Base-by-base conservation (phyloP, 2,113 vertebrate genomes). In the Carassius gibelio region DNA sequence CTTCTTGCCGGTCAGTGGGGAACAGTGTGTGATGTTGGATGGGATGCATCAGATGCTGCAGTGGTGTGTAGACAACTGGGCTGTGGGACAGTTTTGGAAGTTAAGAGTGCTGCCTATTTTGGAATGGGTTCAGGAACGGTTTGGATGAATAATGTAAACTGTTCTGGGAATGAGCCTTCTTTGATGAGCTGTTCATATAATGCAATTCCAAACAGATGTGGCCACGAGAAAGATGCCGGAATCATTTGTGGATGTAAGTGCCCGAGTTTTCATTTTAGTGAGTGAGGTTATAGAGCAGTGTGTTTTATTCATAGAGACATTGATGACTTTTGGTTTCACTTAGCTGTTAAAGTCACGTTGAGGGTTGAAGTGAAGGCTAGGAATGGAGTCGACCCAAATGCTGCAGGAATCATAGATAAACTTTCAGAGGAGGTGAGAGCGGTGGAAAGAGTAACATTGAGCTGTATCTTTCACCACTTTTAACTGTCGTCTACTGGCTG, bases 21-120 rank as follows among this genome's bases (percentile, higher is more conserved):
- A 55, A 82, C 80, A 14, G 80, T 69, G 42, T 82, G 80, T 82
- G 64, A 55, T 36, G 48, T 11, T 34, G 64, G 45, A 9, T 82
- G 80, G 80, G 80, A 82, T 69, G 26, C 7, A 21, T 5, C 45
- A 34, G 80, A 82, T 36, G 61, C 80, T 34, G 42, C 6, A 8
- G 80, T 82, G 5, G 64, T 82, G 9, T 82, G 80, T 69, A n/a
- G 1, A 14, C 9, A 34, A 0, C 0, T 82, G 64, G 80, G 26
- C 23, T 82, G 80, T 36, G 62, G 62, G 10, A 34, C 9, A 0
- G 15, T 45, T 82, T 14, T 82, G 15, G 64, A 34, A 21, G 26
- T 64, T 48, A 80, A 45, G n/a, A 26, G 5, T 3, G 36, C 52
- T 13, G 77, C 77, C 42, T 64, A 45, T 45, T 80, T 45, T 45